These are phyloP conservation scores for Furcifer pardalis DNA, from an alignment of 2,797 vertebrate species.

Conservation along the genomic window DNA sequence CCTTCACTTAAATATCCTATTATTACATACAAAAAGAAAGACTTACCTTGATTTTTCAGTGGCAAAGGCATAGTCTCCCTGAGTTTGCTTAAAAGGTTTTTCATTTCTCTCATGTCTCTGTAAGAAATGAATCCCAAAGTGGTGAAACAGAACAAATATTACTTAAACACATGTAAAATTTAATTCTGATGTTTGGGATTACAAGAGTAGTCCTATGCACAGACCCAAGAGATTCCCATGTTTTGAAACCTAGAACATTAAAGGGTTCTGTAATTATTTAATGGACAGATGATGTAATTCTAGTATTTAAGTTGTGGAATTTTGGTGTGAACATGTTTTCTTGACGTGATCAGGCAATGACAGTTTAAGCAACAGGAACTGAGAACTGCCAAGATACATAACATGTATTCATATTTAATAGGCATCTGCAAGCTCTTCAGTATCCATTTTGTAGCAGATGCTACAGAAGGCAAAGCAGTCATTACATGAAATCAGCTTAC, in stretches of 20 bases:
- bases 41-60: constrained; percentile 96
- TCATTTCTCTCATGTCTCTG: constrained; percentile 99
- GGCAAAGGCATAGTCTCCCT: constrained; percentile 99
- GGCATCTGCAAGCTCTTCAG: not conserved
- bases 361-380: constrained; percentile 4
- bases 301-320: not conserved
- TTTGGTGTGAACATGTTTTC: not conserved
- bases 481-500: not conserved
- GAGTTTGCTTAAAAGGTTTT: constrained; percentile 99
- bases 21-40: constrained; percentile 39
- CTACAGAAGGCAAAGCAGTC: not conserved
- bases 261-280: not conserved
- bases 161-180: constrained; percentile 26
- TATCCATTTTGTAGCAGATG: not conserved
- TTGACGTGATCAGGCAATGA: constrained; percentile 13
- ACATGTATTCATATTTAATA: not conserved
- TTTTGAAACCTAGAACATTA: not conserved
- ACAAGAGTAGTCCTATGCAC: not conserved
- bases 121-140: constrained; percentile 66
- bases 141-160: constrained; percentile 38
- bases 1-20: not conserved
- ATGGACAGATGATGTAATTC: not conserved
- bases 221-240: not conserved
- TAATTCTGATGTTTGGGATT: not conserved
- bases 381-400: not conserved